phyloP scores from a whole-genome alignment of 2,888 invertebrate genomes.

The Chrysomela aeneicollis region DNA sequence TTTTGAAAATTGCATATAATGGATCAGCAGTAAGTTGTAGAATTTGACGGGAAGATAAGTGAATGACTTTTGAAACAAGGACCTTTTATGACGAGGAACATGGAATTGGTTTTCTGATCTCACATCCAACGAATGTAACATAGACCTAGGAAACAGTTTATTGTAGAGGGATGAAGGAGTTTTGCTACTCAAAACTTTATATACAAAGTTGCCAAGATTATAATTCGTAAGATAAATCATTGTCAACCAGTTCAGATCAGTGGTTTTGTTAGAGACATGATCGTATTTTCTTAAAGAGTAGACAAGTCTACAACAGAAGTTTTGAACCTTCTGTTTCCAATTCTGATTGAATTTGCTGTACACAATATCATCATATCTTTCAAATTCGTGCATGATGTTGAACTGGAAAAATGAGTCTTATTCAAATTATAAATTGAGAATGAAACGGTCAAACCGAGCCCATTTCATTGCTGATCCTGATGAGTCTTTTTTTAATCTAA shows the following conservation, averaged over 20 bases:
- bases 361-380: conserved; percentile 9
- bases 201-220: conserved; percentile 2
- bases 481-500: no score
- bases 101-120: neutral
- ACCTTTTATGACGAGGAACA: conserved; percentile 1
- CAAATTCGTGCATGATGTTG: neutral
- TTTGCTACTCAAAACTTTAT: neutral
- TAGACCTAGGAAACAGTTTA: neutral
- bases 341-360: conserved; percentile 12
- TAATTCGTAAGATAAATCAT: conserved; percentile 9
- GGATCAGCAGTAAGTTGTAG: conserved; percentile 1
- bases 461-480: no score
- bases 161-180: neutral
- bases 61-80: conserved; percentile 11
- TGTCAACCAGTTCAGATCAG: conserved; percentile 20
- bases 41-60: conserved; percentile 2
- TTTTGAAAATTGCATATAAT: conserved; percentile 8
- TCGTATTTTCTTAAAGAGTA: conserved; percentile 20
- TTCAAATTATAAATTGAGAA: no score
- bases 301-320: conserved; percentile 18
- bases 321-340: conserved; percentile 17
- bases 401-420: no score
- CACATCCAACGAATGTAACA: neutral
- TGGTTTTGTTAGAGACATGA: conserved; percentile 18
- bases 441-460: no score